phyloP scores from a whole-genome alignment of 2,888 invertebrate genomes.

The Drosophila subsilvestris region DNA sequence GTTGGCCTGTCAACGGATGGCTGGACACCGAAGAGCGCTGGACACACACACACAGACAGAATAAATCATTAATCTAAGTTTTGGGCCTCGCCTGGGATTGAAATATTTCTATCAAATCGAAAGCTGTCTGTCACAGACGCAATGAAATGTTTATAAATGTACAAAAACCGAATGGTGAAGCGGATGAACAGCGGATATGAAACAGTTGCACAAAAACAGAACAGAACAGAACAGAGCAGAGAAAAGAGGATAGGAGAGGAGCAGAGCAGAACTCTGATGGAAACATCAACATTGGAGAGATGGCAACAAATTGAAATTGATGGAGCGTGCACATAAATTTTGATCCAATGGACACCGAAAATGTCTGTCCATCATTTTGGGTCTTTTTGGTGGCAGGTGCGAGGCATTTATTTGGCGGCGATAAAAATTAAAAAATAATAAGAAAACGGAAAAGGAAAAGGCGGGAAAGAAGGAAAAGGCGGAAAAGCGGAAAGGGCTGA shows the following conservation, averaged over 20 bases:
- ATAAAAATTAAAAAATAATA: conserved; percentile 39
- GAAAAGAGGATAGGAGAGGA: background rate
- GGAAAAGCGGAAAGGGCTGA: conserved; percentile 11
- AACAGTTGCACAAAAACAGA: conserved; percentile 19
- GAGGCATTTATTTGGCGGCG: conserved; percentile 56
- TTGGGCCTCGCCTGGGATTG: conserved; percentile 60
- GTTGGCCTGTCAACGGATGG: conserved; percentile 67
- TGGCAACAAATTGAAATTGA: conserved; percentile 71
- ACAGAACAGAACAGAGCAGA: background rate
- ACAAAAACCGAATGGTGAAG: conserved; percentile 56
- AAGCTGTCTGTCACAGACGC: conserved; percentile 76
- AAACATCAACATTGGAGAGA: conserved; percentile 63
- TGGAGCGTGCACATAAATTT: conserved; percentile 63
- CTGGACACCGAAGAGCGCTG: conserved; percentile 29
- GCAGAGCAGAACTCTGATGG: conserved; percentile 44
- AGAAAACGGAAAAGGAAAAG: conserved; percentile 53
- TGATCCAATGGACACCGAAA: conserved; percentile 40
- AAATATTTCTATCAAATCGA: conserved; percentile 80
- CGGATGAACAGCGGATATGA: conserved; percentile 37
- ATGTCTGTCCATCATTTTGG: conserved; percentile 46
- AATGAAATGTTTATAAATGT: conserved; percentile 79
- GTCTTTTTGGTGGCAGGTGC: conserved; percentile 69
- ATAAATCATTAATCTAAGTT: conserved; percentile 75
- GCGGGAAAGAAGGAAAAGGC: conserved; percentile 8
- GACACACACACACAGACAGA: conserved; percentile 11